Evolutionary conservation across 2,113 vertebrate genomes (phyloP), one percentile per base, ranked within the genome.

Genomic region (Petromus typicus): DNA sequence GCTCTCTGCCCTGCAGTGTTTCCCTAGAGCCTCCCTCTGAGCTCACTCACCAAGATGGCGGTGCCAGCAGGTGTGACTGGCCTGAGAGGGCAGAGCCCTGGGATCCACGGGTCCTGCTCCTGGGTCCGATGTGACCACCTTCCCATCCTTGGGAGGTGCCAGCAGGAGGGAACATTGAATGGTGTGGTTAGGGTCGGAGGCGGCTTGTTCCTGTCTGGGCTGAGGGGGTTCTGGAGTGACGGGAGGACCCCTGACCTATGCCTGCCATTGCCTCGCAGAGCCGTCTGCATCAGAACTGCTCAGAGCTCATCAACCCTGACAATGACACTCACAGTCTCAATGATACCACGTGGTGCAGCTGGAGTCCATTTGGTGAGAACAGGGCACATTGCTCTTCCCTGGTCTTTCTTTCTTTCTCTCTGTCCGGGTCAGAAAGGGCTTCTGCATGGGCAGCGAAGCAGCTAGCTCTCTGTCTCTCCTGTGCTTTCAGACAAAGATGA

Each of bases 221-320:
- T 7, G 18, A 27, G 5, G 10, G 78, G 59, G 40, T 43, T 48
- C 22, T 63, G n/a, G 34, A 1, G 16, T 14, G 4, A 34, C 22
- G 25, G 18, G 34, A 9, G 0, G 0, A 54, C 43, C 56, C 57
- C 48, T 91, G 66, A 91, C 51, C 66, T 7, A 9, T 40, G 3
- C 20, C 0, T 17, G 11, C 57, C 23, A 22, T 97, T 87, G 22
- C 45, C 71, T 89, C n/a, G 1, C 98, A 99, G 99, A 99, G 99
- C 82, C 98, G 99, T 82, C 98, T 99, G 76, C 99, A 99, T 97
- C 98, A 98, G 96, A 99, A 99, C 95, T 99, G 99, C 80, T 99
- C 99, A 0, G 93, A 85, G 0, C 57, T 98, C 67, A 96, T 98
- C 73, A 96, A 91, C 0, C 91, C 98, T 0, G 67, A 27, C 97